These are phyloP conservation scores for Lutjanus erythropterus DNA, from an alignment of 2,113 vertebrate species.

Conservation along the genomic window DNA sequence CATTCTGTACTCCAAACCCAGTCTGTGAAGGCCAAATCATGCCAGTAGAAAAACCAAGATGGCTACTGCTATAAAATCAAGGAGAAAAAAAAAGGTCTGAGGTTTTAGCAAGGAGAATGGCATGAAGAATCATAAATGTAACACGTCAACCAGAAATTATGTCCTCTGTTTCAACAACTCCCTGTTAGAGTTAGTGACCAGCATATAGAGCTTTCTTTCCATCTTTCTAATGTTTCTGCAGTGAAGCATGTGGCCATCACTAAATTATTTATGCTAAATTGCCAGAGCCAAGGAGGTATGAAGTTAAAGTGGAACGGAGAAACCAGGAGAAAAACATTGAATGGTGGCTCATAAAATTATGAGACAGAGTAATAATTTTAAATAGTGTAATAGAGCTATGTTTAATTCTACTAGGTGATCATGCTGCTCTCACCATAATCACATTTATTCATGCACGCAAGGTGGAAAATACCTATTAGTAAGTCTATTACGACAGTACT, in stretches of 20 bases:
- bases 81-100: conserved; percentile 62
- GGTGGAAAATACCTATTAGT: conserved; percentile 63
- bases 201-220: conserved; percentile 57
- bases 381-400: conserved; percentile 59
- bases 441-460: conserved; percentile 59
- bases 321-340: conserved; percentile 54
- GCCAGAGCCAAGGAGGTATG: conserved; percentile 52
- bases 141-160: conserved; percentile 45
- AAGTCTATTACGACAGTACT: conserved; percentile 41
- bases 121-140: conserved; percentile 58
- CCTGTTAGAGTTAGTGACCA: conserved; percentile 53
- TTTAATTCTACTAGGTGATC: conserved; percentile 70
- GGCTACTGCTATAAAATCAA: conserved; percentile 48
- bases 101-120: conserved; percentile 39
- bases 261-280: conserved; percentile 70
- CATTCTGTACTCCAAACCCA: conserved; percentile 60
- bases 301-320: conserved; percentile 43
- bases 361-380: conserved; percentile 65
- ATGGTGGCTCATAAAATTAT: conserved; percentile 68
- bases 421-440: conserved; percentile 65
- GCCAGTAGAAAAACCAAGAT: conserved; percentile 54
- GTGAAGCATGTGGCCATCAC: conserved; percentile 64
- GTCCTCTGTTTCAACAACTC: conserved; percentile 61
- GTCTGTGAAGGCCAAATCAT: conserved; percentile 31
- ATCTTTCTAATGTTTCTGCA: conserved; percentile 66